Evolutionary conservation across 2,797 vertebrate species (phyloP).

Genomic region (Ctenopoma multispine): DNA sequence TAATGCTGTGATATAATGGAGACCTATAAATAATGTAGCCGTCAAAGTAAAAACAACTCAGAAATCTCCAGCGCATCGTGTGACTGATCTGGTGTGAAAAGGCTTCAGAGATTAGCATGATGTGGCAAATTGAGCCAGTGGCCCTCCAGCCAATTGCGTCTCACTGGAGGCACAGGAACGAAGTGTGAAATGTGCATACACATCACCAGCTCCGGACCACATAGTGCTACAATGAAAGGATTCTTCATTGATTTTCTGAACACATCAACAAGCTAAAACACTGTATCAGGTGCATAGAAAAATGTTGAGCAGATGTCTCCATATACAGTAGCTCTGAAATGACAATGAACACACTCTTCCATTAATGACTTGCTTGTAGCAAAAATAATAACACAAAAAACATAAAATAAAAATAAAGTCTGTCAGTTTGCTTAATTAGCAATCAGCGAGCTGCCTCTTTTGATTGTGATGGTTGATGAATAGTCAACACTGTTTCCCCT

Average conservation of each 20-base stretch:
- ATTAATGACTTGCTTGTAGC: constrained; percentile 15
- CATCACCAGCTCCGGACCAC: constrained; percentile 17
- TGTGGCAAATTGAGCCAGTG: constrained; percentile 50
- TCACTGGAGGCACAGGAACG: constrained; percentile 52
- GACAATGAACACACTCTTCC: neutral
- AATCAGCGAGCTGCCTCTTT: constrained; percentile 13
- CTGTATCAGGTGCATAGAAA: constrained; percentile 6
- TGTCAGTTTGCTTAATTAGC: constrained; percentile 34
- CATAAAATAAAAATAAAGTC: constrained; percentile 1
- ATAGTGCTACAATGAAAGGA: constrained; percentile 12
- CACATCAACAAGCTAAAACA: constrained; percentile 19
- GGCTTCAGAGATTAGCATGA: constrained; percentile 51
- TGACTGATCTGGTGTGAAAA: constrained; percentile 61
- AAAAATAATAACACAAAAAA: constrained; percentile 22
- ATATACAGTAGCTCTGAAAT: neutral
- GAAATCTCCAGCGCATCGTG: constrained; percentile 21
- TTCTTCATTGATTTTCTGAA: constrained; percentile 46
- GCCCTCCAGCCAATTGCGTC: constrained; percentile 34
- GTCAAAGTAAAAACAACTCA: constrained; percentile 56
- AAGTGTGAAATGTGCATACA: constrained; percentile 73
- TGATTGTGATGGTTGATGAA: constrained; percentile 9
- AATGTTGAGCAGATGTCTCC: constrained; percentile 8
- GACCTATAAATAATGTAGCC: constrained; percentile 48
- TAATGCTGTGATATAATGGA: constrained; percentile 38
- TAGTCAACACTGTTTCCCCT: constrained; percentile 4